A percentile compares a stretch with the other conserved stretches of the same genome.
Evolutionary conservation across 2,113 vertebrate genomes (phyloP).

Genomic region (Lipophrys pholis): DNA sequence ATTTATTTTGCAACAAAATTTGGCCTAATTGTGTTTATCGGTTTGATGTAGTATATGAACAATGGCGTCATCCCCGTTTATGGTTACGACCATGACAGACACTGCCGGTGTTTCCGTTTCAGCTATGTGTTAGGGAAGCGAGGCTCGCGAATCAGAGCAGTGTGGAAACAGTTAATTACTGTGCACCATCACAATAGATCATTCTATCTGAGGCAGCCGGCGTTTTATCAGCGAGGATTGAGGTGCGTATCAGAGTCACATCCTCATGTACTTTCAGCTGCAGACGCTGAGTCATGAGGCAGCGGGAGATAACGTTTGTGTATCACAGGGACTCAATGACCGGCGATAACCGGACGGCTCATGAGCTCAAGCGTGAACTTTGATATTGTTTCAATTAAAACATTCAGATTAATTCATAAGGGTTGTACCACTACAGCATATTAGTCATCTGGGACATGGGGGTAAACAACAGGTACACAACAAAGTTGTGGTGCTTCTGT

Average conservation of each 20-base stretch:
- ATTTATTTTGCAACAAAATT: too few relatives aligned
- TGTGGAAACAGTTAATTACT: background rate
- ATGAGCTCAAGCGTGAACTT: background rate
- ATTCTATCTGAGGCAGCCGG: slow-evolving; percentile 25
- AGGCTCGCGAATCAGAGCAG: background rate
- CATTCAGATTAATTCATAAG: background rate
- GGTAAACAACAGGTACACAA: too few relatives aligned
- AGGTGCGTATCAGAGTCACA: slow-evolving; percentile 19
- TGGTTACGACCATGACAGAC: too few relatives aligned
- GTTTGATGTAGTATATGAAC: too few relatives aligned
- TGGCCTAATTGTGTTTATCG: too few relatives aligned
- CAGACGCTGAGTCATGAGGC: slow-evolving; percentile 5
- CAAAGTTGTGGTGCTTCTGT: too few relatives aligned
- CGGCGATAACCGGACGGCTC: background rate
- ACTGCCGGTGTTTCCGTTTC: too few relatives aligned
- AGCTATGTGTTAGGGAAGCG: too few relatives aligned
- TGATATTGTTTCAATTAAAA: background rate
- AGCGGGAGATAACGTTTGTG: rapidly evolving
- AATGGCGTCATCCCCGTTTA: too few relatives aligned
- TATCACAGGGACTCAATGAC: background rate
- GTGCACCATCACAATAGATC: background rate
- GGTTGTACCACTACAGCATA: too few relatives aligned
- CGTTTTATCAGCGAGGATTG: slow-evolving; percentile 37
- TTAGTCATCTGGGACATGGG: too few relatives aligned
- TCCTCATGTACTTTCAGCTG: slow-evolving; percentile 6